These are phyloP conservation scores for Minunthozetes semirufus DNA, from an alignment of 2,888 invertebrate species.

Conservation along the genomic window DNA sequence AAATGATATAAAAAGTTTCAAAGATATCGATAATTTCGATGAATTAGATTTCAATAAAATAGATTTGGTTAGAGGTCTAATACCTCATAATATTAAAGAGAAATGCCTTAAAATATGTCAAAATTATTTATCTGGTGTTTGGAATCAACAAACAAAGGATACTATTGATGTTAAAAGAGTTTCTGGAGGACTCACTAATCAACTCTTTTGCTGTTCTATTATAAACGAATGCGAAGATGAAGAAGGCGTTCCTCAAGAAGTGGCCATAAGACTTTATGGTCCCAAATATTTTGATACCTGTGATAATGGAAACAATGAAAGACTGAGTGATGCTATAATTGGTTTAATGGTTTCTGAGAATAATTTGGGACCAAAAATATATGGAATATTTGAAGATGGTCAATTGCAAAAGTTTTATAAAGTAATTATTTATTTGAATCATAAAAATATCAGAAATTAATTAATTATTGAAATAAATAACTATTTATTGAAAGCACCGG, in stretches of 20 bases:
- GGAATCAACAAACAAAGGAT: not conserved
- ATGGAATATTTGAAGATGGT: constrained; percentile 91
- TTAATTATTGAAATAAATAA: too few relatives aligned
- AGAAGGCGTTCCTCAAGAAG: not conserved
- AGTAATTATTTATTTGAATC: not conserved
- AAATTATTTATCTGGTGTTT: not conserved
- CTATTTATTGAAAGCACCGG: constrained; percentile 53
- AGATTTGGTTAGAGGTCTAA: not conserved
- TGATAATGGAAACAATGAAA: not conserved
- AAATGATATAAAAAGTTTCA: too few relatives aligned
- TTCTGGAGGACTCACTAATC: not conserved
- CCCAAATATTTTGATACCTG: not conserved
- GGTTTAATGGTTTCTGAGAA: not conserved
- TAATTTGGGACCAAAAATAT: constrained; percentile 75
- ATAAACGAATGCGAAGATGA: not conserved
- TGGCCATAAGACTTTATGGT: not conserved
- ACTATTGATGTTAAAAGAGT: not conserved
- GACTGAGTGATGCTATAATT: constrained; percentile 3
- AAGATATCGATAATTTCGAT: too few relatives aligned
- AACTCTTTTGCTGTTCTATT: constrained; percentile 1
- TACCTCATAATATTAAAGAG: not conserved
- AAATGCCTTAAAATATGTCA: constrained; percentile 7
- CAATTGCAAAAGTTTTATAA: constrained; percentile 76
- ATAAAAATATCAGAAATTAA: too few relatives aligned
- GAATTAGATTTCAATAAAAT: too few relatives aligned